A percentile compares a stretch with the other conserved stretches of the same genome.
Conservation (phyloP, 37 sponge, comb jelly and placozoan genomes). For the Ianthella basta region DNA sequence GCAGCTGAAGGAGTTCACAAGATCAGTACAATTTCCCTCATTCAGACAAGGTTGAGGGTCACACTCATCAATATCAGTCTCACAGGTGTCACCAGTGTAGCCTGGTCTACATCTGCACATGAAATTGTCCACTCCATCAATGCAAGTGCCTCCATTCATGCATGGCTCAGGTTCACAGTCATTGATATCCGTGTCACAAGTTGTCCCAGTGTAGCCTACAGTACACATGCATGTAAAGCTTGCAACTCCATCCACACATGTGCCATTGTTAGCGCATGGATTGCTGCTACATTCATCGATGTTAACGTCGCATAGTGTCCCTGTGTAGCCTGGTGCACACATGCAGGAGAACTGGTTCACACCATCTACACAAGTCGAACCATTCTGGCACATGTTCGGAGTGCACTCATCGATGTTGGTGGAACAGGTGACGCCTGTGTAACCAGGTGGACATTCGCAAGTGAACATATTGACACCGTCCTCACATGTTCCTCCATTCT, state of each 20-base stretch:
- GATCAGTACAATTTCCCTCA: conserved; percentile 35
- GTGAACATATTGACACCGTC: conserved; percentile 10
- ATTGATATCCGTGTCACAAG: conserved; percentile 34
- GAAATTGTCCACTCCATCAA: conserved; percentile 30
- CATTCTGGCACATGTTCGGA: conserved; percentile 24
- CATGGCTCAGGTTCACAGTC: conserved; percentile 26
- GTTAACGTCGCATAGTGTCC: conserved; percentile 20
- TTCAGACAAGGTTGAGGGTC: conserved; percentile 22
- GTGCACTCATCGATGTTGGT: conserved; percentile 30
- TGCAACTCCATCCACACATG: conserved; percentile 32
- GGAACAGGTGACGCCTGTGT: conserved; percentile 16
- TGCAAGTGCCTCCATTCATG: conserved; percentile 35
- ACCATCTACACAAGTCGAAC: conserved; percentile 17
- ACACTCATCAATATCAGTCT: conserved; percentile 37
- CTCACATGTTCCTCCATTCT: conserved; percentile 31
- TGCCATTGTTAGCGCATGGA: conserved; percentile 18
- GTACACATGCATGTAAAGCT: conserved; percentile 31
- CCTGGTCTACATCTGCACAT: conserved; percentile 30
- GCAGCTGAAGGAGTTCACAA: conserved; percentile 30
- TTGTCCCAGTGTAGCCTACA: conserved; percentile 17
- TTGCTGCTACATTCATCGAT: conserved; percentile 33
- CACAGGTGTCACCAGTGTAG: conserved; percentile 35
- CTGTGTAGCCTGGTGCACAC: conserved; percentile 34
- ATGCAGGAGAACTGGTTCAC: conserved; percentile 2
- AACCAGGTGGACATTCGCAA: conserved; percentile 34